Percentiles rank a stretch among this genome's conserved stretches.
phyloP scores from a whole-genome alignment of 2,113 vertebrate species.

The Oreocharis arfaki region DNA sequence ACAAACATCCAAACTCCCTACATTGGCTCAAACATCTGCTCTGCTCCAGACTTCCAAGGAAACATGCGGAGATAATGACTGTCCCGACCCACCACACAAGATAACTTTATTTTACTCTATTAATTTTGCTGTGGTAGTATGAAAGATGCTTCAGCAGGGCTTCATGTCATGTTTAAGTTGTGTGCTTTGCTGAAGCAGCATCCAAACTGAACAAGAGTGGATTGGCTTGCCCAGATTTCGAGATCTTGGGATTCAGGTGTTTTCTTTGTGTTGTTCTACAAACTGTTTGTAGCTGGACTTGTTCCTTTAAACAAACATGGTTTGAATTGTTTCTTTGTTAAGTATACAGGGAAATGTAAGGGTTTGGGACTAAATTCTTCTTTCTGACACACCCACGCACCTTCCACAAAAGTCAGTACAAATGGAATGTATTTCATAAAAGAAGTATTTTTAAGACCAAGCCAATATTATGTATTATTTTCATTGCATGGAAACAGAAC shows the following conservation, averaged over 20 bases:
- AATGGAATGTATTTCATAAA: slow-evolving; percentile 45
- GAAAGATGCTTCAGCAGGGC: background rate
- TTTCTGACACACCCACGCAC: slow-evolving; percentile 43
- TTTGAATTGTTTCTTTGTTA: background rate
- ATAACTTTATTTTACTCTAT: background rate
- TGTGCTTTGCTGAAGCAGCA: background rate
- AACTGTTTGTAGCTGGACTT: background rate
- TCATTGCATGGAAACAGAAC: slow-evolving; percentile 31
- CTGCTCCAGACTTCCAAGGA: background rate
- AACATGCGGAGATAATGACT: background rate
- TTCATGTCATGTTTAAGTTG: background rate
- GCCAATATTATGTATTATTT: slow-evolving; percentile 54
- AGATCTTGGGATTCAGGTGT: background rate
- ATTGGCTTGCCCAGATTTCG: background rate
- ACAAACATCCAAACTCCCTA: background rate
- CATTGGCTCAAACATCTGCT: background rate
- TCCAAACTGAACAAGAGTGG: background rate
- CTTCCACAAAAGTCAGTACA: slow-evolving; percentile 48
- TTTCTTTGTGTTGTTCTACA: background rate
- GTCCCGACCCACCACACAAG: accelerated
- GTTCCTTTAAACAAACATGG: background rate
- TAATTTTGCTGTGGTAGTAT: background rate
- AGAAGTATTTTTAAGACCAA: slow-evolving; percentile 20
- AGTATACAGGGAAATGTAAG: background rate
- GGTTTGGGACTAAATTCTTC: background rate